phyloP scores from a whole-genome alignment of 92 coral and sea anemone species.

The Anthopleura xanthogrammica region DNA sequence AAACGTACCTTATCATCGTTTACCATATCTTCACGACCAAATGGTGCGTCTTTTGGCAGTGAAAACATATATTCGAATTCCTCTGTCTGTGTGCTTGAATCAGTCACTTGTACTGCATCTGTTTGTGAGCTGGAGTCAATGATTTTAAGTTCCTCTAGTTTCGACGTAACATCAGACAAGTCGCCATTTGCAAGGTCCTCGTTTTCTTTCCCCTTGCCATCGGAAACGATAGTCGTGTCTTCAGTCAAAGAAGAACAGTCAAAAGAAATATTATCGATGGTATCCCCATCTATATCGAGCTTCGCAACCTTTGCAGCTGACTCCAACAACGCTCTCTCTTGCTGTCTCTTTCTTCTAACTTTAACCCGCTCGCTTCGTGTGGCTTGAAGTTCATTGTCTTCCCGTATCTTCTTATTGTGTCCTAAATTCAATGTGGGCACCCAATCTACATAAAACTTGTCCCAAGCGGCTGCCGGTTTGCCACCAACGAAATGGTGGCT shows the following conservation, averaged over 20 bases:
- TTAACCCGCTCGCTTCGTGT: conserved; percentile 28
- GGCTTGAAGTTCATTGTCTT: conserved; percentile 7
- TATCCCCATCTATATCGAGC: conserved; percentile 27
- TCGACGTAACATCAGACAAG: conserved; percentile 20
- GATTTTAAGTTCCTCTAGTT: conserved; percentile 10
- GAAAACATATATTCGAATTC: conserved; percentile 48
- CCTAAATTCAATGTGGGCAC: conserved; percentile 41
- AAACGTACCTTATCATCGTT: conserved; percentile 38
- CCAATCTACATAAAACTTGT: conserved; percentile 50
- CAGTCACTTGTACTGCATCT: conserved; percentile 18
- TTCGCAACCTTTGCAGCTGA: conserved; percentile 30
- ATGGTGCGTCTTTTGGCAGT: conserved; percentile 28
- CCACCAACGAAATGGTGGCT: conserved; percentile 54
- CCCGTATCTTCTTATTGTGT: conserved; percentile 3
- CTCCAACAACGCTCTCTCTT: conserved; percentile 17
- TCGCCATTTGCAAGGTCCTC: conserved; percentile 8
- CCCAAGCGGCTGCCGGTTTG: conserved; percentile 55
- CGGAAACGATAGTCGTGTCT: conserved; percentile 3
- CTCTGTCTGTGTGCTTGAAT: conserved; percentile 42
- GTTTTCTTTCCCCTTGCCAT: background rate
- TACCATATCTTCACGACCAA: conserved; percentile 38
- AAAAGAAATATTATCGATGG: conserved; percentile 24
- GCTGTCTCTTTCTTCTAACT: conserved; percentile 35
- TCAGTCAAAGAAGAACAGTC: conserved; percentile 21
- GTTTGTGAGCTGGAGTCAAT: conserved; percentile 20